These are phyloP conservation scores for Cheilosia soror DNA, from an alignment of 2,888 invertebrate species.

Conservation along the genomic window DNA sequence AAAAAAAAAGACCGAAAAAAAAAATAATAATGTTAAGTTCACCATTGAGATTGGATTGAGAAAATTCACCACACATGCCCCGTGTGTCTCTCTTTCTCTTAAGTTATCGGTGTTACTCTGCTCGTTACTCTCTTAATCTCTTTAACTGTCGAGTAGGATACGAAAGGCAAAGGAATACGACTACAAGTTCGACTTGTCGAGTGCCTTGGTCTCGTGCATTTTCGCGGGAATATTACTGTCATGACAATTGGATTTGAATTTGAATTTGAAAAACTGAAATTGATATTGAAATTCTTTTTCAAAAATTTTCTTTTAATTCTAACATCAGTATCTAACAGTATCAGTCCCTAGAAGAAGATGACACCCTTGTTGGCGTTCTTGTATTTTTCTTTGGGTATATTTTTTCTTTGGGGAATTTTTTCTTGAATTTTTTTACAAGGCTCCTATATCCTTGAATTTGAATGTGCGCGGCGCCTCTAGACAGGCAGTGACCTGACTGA, in stretches of 20 bases:
- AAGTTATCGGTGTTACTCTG: background rate
- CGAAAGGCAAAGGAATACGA: too few relatives aligned
- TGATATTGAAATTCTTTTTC: slow-evolving; percentile 5
- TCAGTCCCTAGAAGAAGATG: slow-evolving; percentile 61
- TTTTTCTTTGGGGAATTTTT: too few relatives aligned
- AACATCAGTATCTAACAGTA: background rate
- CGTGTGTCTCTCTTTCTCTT: background rate
- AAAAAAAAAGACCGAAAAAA: slow-evolving; percentile 2
- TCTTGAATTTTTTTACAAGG: slow-evolving; percentile 68
- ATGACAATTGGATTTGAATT: slow-evolving; percentile 22
- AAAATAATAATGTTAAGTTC: slow-evolving; percentile 37
- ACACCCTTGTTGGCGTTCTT: slow-evolving; percentile 41
- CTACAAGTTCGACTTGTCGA: background rate
- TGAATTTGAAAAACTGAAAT: slow-evolving; percentile 1
- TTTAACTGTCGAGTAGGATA: background rate
- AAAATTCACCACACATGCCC: slow-evolving; percentile 44
- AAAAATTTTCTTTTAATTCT: background rate
- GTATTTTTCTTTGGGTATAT: slow-evolving; percentile 34
- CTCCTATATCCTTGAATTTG: slow-evolving; percentile 75
- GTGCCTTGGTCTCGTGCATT: background rate
- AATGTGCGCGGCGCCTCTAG: slow-evolving; percentile 75
- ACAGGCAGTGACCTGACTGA: slow-evolving; percentile 76
- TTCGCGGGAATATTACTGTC: slow-evolving; percentile 34
- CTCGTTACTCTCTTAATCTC: slow-evolving; percentile 27
- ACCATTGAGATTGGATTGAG: slow-evolving; percentile 49